These are phyloP conservation scores for Pongo abelii DNA, from an alignment of 2,113 vertebrate genomes.

Conservation along the genomic window DNA sequence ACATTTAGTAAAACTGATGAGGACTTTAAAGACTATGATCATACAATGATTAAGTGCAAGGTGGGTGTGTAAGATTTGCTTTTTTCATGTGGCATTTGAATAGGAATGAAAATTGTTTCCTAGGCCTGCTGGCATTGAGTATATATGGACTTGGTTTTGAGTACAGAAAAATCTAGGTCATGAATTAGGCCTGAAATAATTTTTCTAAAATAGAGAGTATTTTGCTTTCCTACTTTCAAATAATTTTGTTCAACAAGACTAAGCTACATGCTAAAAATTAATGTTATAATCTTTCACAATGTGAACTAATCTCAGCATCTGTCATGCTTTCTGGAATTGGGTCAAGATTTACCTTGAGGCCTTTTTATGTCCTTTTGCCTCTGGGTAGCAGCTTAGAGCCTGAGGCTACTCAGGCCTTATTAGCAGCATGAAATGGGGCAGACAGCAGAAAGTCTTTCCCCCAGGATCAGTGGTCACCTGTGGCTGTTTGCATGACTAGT, in stretches of 20 bases:
- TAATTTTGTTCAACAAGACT: slow-evolving; percentile 25
- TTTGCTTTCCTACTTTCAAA: slow-evolving; percentile 35
- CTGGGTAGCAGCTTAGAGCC: not conserved
- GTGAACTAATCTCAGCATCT: not conserved
- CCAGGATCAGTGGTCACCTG: not conserved
- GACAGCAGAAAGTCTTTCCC: not conserved
- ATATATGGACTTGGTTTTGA: slow-evolving; percentile 21
- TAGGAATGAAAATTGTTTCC: slow-evolving; percentile 57
- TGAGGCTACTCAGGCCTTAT: not conserved
- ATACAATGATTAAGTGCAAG: not conserved
- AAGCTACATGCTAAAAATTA: not conserved
- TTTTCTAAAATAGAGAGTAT: slow-evolving; percentile 56
- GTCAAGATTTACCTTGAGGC: slow-evolving; percentile 1
- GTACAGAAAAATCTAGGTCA: not conserved
- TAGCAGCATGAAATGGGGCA: not conserved
- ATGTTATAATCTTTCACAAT: not conserved
- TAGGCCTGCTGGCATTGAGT: slow-evolving; percentile 45
- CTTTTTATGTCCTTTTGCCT: not conserved
- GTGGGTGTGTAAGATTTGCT: slow-evolving; percentile 8
- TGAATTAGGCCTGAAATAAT: slow-evolving; percentile 19
- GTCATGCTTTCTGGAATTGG: not conserved
- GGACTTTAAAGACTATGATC: slow-evolving; percentile 39
- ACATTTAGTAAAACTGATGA: slow-evolving; percentile 55
- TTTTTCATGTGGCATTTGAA: not conserved
- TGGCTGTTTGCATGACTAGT: not conserved